Base-by-base conservation (phyloP, 2,888 invertebrate species). In the Anarsia innoxiella region DNA sequence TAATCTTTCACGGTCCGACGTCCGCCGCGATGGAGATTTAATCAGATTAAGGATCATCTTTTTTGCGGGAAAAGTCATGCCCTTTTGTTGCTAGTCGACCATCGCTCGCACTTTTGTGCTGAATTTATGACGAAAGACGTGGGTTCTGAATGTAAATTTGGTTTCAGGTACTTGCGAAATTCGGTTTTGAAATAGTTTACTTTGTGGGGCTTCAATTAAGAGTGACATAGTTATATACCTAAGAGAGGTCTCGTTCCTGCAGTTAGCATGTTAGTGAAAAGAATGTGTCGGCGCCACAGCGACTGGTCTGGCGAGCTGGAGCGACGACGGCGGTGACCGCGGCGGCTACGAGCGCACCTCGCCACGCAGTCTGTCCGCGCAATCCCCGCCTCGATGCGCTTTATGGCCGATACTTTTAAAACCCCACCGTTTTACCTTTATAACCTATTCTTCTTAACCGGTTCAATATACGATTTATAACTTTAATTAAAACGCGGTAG, bases 21-120 rank as follows among this genome's bases (percentile, higher is more conserved):
- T 84, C 80, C 73, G 72, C 79, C 68, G 70, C 80, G 80, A 84
- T 84, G 84, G 84, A 82, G 83, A 83, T 84, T 84, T 84, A 84
- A 84, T 83, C 83, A 82, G 84, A 83, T 84, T 84, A 84, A 82
- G 84, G 84, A 82, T 84, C 83, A 83, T 83, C 80, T 83, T 84
- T 72, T 84, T 83, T 78, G 78, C 75, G 74, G 76, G 73, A 77
- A 78, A 80, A 80, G 78, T 80, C 80, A 70, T 79, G 82, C 71
- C 78, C 82, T 71, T 82, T 80, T 82, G 80, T 83, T 82, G 77
- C 76, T 75, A 66, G 68, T 72, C 76, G 71, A 67, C 75, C 74
- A 74, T 70, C 73, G 70, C 73, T 72, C 71, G 73, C 79, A 79
- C 79, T 82, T 78, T 79, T 78, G 75, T 72, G 76, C 65, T 69